These are phyloP conservation scores for Gymnocheta viridis DNA, from an alignment of 2,888 invertebrate species.

Conservation along the genomic window DNA sequence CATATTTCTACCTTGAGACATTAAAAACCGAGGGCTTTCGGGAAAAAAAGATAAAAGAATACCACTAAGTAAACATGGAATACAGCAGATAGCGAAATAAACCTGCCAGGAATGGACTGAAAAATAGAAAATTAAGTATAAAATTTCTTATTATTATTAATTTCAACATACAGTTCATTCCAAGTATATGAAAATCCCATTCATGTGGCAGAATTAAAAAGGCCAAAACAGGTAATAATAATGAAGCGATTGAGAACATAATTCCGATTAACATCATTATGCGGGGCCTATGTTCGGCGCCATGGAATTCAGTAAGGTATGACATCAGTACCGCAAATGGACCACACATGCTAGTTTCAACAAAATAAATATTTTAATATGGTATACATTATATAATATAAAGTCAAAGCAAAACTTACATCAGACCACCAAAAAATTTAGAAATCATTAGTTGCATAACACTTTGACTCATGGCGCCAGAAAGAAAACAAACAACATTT, in stretches of 20 bases:
- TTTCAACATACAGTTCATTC: slow-evolving; percentile 72
- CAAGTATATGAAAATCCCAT: slow-evolving; percentile 83
- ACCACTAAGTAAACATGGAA: slow-evolving; percentile 86
- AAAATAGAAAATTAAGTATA: background rate
- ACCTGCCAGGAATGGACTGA: slow-evolving; percentile 78
- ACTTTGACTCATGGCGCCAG: slow-evolving; percentile 86
- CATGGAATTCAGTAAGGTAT: slow-evolving; percentile 89
- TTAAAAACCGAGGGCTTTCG: slow-evolving; percentile 76
- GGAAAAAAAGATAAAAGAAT: slow-evolving; percentile 83
- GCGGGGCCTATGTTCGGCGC: slow-evolving; percentile 85
- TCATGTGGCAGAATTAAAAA: slow-evolving; percentile 87
- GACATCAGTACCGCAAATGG: slow-evolving; percentile 89
- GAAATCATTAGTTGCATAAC: slow-evolving; percentile 86
- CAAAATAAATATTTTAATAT: background rate
- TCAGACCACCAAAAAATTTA: slow-evolving; percentile 88
- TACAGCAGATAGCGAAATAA: slow-evolving; percentile 83
- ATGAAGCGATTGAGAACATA: slow-evolving; percentile 85
- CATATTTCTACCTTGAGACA: slow-evolving; percentile 72
- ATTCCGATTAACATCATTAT: slow-evolving; percentile 86
- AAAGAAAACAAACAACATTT: slow-evolving; percentile 85
- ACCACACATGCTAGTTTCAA: slow-evolving; percentile 84
- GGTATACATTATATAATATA: background rate
- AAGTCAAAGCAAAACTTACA: slow-evolving; percentile 84
- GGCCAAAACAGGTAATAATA: slow-evolving; percentile 87
- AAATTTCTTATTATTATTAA: background rate